Evolutionary conservation across 2,113 vertebrate genomes (phyloP), one percentile per base, ranked within the genome.

Genomic region (Furnarius figulus): DNA sequence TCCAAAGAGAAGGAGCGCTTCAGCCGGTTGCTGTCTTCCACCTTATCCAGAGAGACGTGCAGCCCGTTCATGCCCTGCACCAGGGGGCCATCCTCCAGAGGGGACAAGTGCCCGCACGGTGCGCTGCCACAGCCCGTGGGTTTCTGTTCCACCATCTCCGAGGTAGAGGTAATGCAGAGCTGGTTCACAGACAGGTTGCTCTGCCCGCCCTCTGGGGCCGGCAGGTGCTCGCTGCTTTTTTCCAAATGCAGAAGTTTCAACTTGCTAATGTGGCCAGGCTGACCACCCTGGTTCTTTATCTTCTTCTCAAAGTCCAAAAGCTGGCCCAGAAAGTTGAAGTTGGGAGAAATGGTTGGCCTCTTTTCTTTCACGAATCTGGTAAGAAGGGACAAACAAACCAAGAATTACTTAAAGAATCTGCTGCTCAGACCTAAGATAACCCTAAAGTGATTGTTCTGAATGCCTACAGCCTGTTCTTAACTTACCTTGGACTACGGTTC

Each of bases 1-100:
- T 99, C 99, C 96, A 99, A 90, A 10, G 99, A 99, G 73, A 99
- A 99, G 70, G 99, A 99, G 21, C 99, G 99, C 77, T 99, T 99
- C 71, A 99, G 98, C 25, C 98, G 98, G 72, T 93, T 98, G 91
- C 95, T 98, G 95, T 99, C 99, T 39, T 99, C 98, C 6, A 98
- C 85, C 25, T 95, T 97, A 24, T 99, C 98, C 0, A 97, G 62
- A 46, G 98, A 93, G 49, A 99, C 94, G 31, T 98, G 98, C 47
- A 99, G 98, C 42, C 98, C 97, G 0, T 98, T 98, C 27, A 99
- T 97, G 2, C 98, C 98, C 96, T 98, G 98, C 2, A 97, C 96
- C 95, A 99, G 98, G 0, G 98, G 95, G 20, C 91, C 62, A 27
- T 99, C 98, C 76, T 98, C 99, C 0, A 85, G 40, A 0, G 89